Percentiles rank a stretch among this genome's conserved stretches.
phyloP scores from a whole-genome alignment of 1,140 invertebrate species.

The Diachasma alloeum region DNA sequence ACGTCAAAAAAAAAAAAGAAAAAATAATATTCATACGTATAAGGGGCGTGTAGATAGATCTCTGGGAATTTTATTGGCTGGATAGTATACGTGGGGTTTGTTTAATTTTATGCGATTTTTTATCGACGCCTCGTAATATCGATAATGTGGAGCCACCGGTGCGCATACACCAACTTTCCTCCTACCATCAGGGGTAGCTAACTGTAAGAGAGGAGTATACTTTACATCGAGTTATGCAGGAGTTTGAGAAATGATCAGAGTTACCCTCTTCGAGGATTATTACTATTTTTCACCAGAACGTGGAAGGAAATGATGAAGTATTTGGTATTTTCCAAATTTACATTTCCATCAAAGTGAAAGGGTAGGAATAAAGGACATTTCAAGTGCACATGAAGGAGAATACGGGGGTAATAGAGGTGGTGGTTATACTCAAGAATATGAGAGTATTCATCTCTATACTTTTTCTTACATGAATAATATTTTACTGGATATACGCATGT shows the following conservation, averaged over 20 bases:
- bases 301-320: neutral
- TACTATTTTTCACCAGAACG: conserved; percentile 28
- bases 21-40: too few species aligned
- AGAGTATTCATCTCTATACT: too few species aligned
- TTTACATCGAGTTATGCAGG: conserved; percentile 57
- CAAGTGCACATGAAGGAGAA: neutral
- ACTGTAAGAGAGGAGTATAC: conserved; percentile 11
- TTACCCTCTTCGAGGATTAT: conserved; percentile 42
- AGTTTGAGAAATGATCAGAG: conserved; percentile 60
- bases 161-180: conserved; percentile 25
- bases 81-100: conserved; percentile 44
- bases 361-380: neutral
- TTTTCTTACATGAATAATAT: too few species aligned
- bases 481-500: too few species aligned
- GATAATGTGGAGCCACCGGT: conserved; percentile 57
- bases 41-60: neutral
- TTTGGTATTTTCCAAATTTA: neutral
- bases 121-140: conserved; percentile 64
- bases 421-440: too few species aligned
- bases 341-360: neutral
- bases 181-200: neutral
- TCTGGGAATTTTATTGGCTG: conserved; percentile 46
- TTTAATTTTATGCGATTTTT: conserved; percentile 64
- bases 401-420: too few species aligned
- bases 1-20: too few species aligned